Evolutionary conservation across 2,797 vertebrate species (phyloP).

Genomic region (Diplodus sargus): DNA sequence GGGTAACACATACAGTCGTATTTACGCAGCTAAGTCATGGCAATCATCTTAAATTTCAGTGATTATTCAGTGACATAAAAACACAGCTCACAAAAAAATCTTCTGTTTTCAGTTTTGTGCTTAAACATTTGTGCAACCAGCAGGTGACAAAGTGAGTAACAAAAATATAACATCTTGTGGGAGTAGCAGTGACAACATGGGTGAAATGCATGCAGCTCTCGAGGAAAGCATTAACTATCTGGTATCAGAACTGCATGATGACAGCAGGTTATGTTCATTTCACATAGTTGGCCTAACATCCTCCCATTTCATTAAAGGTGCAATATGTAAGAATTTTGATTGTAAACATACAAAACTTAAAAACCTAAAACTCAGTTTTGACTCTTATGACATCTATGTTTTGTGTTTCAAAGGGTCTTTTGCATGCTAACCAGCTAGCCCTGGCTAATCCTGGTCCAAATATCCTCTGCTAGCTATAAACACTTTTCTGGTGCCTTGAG

Average conservation of each 20-base stretch:
- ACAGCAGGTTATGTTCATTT: neutral
- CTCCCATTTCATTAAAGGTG: neutral
- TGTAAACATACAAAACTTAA: too few species aligned
- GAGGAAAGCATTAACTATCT: conserved; percentile 2
- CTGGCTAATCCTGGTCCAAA: too few species aligned
- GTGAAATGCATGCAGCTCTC: conserved; percentile 23
- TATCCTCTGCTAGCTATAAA: too few species aligned
- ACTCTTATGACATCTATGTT: neutral
- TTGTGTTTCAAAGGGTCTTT: too few species aligned
- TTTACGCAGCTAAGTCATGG: conserved; percentile 3
- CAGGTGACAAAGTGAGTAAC: neutral
- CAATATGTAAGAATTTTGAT: too few species aligned
- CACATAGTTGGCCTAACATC: neutral
- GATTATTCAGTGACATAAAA: neutral
- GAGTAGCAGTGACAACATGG: conserved; percentile 8
- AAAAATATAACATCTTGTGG: conserved; percentile 28
- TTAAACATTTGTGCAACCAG: conserved; percentile 7
- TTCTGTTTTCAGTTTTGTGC: conserved; percentile 11
- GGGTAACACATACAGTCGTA: conserved; percentile 8
- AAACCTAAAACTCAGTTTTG: neutral
- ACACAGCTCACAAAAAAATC: neutral
- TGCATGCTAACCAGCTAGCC: too few species aligned
- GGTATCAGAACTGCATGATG: neutral
- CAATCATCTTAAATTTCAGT: conserved; percentile 23
- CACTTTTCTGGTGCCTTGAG: too few species aligned